Evolutionary conservation across 2,797 vertebrate genomes (phyloP).

Genomic region (Labeo calbasu): DNA sequence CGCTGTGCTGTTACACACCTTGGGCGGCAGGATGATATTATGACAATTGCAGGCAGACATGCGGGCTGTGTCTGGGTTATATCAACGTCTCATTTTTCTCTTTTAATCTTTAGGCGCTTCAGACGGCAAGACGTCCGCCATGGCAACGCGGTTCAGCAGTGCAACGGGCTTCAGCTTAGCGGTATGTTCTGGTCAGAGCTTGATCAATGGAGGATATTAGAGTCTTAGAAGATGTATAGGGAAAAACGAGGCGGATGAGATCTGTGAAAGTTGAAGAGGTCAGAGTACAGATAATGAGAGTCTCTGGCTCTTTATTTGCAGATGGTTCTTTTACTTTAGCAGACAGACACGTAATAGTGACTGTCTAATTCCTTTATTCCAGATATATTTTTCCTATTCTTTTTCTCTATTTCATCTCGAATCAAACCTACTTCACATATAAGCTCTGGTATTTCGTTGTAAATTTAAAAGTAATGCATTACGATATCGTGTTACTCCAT

Average conservation of each 20-base stretch:
- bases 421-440: background rate
- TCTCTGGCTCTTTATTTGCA: slow-evolving; percentile 21
- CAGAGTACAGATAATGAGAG: slow-evolving; percentile 28
- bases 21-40: slow-evolving; percentile 23
- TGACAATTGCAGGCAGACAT: slow-evolving; percentile 38
- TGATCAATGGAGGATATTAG: slow-evolving; percentile 26
- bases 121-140: slow-evolving; percentile 96
- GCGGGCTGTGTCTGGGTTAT: slow-evolving; percentile 28
- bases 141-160: slow-evolving; percentile 95
- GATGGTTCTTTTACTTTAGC: slow-evolving; percentile 31
- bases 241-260: slow-evolving; percentile 2
- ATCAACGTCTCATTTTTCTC: slow-evolving; percentile 51
- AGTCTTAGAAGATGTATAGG: slow-evolving; percentile 14
- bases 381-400: background rate
- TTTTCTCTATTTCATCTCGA: slow-evolving; percentile 2
- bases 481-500: too few species aligned
- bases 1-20: slow-evolving; percentile 1
- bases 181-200: slow-evolving; percentile 78
- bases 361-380: background rate
- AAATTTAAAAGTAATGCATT: too few species aligned
- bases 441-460: background rate
- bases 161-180: slow-evolving; percentile 91
- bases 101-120: slow-evolving; percentile 83
- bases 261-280: slow-evolving; percentile 32
- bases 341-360: background rate